Conservation (phyloP, 2,113 vertebrate species). For the Takifugu flavidus region DNA sequence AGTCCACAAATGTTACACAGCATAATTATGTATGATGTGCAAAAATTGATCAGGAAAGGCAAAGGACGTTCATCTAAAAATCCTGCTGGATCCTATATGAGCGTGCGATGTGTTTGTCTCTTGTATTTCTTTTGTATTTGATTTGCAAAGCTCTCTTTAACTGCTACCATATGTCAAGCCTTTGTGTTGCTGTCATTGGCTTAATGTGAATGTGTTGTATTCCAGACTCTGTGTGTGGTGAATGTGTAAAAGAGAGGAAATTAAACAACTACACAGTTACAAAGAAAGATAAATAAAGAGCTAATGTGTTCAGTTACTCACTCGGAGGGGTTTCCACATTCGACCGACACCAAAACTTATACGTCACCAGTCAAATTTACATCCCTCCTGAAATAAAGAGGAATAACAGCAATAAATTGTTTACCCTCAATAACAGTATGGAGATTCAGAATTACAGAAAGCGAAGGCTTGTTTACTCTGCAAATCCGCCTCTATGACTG, state of each 20-base stretch:
- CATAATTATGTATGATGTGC: too few relatives aligned
- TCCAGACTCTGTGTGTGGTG: constrained; percentile 51
- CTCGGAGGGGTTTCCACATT: constrained; percentile 1
- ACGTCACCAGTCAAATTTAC: background rate
- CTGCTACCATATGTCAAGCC: constrained; percentile 58
- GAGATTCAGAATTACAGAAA: too few relatives aligned
- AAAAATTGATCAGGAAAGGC: too few relatives aligned
- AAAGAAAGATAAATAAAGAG: constrained; percentile 11
- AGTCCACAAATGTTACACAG: background rate
- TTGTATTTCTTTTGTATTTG: constrained; percentile 38
- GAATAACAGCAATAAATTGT: background rate
- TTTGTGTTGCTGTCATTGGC: constrained; percentile 52
- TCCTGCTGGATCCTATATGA: background rate
- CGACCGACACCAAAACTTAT: constrained; percentile 1
- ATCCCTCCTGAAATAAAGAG: background rate
- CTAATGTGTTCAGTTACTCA: constrained; percentile 20
- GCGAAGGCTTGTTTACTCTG: constrained; percentile 3
- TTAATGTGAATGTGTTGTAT: constrained; percentile 52
- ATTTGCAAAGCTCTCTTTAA: constrained; percentile 54
- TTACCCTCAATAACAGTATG: constrained; percentile 14
- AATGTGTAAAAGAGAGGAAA: constrained; percentile 20
- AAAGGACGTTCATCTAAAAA: too few relatives aligned
- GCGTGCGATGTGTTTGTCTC: constrained; percentile 27
- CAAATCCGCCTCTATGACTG: constrained; percentile 53
- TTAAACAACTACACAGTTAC: constrained; percentile 2